Percentiles rank a stretch among this genome's conserved stretches.
These are phyloP conservation scores for Teleogryllus oceanicus DNA, from an alignment of 2,888 invertebrate genomes.

Conservation along the genomic window DNA sequence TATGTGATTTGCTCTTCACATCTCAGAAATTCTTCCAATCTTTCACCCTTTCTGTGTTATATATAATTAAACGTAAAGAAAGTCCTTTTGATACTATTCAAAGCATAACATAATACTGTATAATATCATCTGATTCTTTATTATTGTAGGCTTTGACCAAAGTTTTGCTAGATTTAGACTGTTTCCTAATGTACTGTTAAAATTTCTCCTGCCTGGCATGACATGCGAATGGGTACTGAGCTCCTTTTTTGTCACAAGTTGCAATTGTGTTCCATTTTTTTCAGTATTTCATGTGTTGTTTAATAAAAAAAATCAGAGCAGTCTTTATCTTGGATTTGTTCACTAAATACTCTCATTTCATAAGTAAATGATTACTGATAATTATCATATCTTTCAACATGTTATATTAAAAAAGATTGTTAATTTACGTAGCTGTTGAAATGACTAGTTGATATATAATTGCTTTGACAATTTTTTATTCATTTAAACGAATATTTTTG, in stretches of 20 bases:
- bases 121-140: constrained; percentile 2
- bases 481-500: no score
- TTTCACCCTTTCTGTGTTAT: neutral
- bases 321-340: no score
- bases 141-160: constrained; percentile 18
- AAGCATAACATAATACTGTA: constrained; percentile 6
- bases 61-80: neutral
- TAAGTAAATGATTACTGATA: no score
- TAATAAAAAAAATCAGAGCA: no score
- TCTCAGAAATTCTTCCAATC: constrained; percentile 1
- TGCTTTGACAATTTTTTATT: no score
- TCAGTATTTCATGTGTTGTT: no score
- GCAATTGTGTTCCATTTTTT: no score
- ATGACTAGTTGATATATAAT: no score
- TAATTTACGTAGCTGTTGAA: no score
- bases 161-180: constrained; percentile 2
- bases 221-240: neutral
- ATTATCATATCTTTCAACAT: no score
- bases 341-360: no score
- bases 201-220: neutral
- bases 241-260: neutral
- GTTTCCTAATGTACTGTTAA: neutral
- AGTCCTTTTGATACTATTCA: neutral
- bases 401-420: no score
- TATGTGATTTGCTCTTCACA: neutral